Base-by-base conservation (phyloP, 2,797 vertebrate genomes). In the Enteromius paludinosus region DNA sequence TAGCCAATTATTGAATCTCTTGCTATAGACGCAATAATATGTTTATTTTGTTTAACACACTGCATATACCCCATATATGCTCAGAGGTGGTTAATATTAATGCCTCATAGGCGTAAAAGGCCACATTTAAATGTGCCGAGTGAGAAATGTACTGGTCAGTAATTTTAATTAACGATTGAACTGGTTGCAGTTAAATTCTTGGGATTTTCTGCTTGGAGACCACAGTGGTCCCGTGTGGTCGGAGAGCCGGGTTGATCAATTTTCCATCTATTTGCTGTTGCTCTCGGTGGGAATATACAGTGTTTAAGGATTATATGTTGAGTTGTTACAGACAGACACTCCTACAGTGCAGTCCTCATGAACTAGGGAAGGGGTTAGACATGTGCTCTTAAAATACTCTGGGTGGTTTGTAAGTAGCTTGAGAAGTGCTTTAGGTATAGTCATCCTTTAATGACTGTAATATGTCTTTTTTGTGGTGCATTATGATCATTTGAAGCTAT, bases 151-250 rank as follows among this genome's bases (percentile, higher is more conserved):
- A 74, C 28, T 69, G 64, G 73, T 43, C 70, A 64, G 61, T 68
- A 9, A 82, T 81, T 59, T 35, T 76, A 49, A 54, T n/a, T 28
- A 47, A 78, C n/a, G 30, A 64, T 61, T 59, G n/a, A 33, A 78
- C 28, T 71, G 45, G 64, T 79, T 82, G 65, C 23, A 28, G 15
- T 81, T 64, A 69, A 30, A 81, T 83, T 83, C 68, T 12, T 66
- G 30, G 69, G 14, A 78, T 81, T 76, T 70, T 73, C 71, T 73
- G 41, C 25, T 70, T 25, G 35, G 65, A 79, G 35, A 38, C 28
- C 30, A 88, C 88, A 90, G 90, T 89, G 91, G 87, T 90, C 90
- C 86, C 83, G 82, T 38, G 59, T 64, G 54, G 75, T 71, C 28
- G 49, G 41, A 69, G 15, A 61, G 62, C 25, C 80, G 33, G 18